These are phyloP conservation scores for Autographa gamma DNA, from an alignment of 2,888 invertebrate genomes.

Conservation along the genomic window DNA sequence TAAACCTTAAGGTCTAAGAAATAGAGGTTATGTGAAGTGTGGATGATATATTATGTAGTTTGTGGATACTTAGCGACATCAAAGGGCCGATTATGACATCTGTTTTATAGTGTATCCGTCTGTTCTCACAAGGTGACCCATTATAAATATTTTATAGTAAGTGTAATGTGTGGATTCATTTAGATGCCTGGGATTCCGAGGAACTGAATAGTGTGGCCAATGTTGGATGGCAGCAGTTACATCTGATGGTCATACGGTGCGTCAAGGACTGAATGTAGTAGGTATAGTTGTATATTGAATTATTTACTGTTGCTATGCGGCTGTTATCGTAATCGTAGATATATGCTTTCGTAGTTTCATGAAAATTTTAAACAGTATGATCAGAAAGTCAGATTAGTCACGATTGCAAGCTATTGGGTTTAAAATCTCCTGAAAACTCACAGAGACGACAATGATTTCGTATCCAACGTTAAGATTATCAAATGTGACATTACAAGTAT, in stretches of 20 bases:
- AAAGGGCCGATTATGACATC: slow-evolving; percentile 71
- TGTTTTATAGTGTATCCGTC: slow-evolving; percentile 66
- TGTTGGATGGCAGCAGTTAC: slow-evolving; percentile 27
- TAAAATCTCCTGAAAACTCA: too few relatives aligned
- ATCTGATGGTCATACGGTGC: neutral
- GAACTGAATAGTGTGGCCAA: slow-evolving; percentile 29
- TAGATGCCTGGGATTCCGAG: slow-evolving; percentile 47
- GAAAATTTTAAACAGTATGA: too few relatives aligned
- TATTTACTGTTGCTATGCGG: neutral
- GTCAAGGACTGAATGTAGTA: neutral
- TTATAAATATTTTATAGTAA: slow-evolving; percentile 60
- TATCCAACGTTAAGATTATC: too few relatives aligned
- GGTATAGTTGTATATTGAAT: neutral
- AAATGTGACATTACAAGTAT: too few relatives aligned
- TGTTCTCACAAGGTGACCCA: slow-evolving; percentile 63
- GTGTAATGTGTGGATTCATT: slow-evolving; percentile 51
- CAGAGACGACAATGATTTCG: too few relatives aligned
- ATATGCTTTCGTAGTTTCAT: too few relatives aligned
- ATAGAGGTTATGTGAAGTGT: slow-evolving; percentile 11
- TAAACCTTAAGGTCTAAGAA: neutral
- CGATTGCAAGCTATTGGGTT: too few relatives aligned
- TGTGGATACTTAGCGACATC: slow-evolving; percentile 58
- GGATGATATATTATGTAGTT: slow-evolving; percentile 35
- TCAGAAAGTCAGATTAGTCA: too few relatives aligned
- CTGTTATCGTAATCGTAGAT: neutral